Evolutionary conservation across 2,888 invertebrate genomes (phyloP).

Genomic region (Philaethria dido): DNA sequence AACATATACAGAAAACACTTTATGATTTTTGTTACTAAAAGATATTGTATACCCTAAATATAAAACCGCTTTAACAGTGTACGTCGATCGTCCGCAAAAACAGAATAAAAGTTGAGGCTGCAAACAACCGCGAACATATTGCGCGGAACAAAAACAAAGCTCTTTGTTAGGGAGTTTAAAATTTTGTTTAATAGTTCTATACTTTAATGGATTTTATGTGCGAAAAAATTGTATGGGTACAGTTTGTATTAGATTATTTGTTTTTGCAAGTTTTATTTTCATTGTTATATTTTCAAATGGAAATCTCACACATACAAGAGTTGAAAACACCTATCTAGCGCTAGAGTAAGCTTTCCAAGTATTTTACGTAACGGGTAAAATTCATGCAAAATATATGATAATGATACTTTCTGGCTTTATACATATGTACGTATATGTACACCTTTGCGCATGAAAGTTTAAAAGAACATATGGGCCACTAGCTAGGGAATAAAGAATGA

Average conservation of each 20-base stretch:
- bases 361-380: background rate
- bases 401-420: background rate
- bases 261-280: conserved; percentile 5
- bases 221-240: conserved; percentile 10
- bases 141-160: conserved; percentile 23
- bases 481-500: conserved; percentile 7
- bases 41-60: background rate
- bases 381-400: background rate
- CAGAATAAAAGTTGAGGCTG: conserved; percentile 23
- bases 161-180: conserved; percentile 24
- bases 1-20: too few relatives aligned
- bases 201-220: conserved; percentile 18
- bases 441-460: background rate
- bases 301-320: background rate
- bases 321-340: background rate
- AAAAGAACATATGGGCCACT: conserved; percentile 6
- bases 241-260: background rate
- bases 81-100: conserved; percentile 13
- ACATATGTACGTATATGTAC: background rate
- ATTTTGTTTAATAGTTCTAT: conserved; percentile 26
- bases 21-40: too few relatives aligned
- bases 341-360: background rate
- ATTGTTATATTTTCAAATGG: background rate
- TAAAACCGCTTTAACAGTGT: background rate
- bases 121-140: conserved; percentile 19